Conservation (phyloP, 37 sponge, comb jelly and placozoan genomes). For the Spongia lamella region DNA sequence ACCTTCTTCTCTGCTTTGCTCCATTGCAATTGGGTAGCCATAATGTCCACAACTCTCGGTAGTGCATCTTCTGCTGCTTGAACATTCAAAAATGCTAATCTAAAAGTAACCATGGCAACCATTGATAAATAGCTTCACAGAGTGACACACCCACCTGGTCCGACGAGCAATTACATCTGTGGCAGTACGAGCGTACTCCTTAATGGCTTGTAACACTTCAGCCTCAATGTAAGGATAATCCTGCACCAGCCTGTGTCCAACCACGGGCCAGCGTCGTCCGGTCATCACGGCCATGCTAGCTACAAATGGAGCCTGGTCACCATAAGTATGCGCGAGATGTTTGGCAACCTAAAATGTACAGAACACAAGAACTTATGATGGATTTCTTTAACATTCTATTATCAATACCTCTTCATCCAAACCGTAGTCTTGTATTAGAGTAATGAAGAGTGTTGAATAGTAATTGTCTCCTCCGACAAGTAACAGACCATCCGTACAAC, state of each 20-base stretch:
- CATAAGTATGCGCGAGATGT: conserved; percentile 87
- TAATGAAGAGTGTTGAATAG: conserved; percentile 84
- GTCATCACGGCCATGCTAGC: conserved; percentile 87
- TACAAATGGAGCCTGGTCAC: conserved; percentile 88
- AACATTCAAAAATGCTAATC: conserved; percentile 93
- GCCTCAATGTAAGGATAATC: conserved; percentile 99
- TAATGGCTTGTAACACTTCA: conserved; percentile 87
- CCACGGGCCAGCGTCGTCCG: conserved; percentile 91
- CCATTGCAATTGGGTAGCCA: conserved; percentile 93
- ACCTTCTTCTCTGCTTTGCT: conserved; percentile 70
- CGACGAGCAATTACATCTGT: conserved; percentile 89
- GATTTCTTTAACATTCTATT: background rate
- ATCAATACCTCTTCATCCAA: conserved; percentile 82
- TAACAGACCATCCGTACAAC: conserved; percentile 71
- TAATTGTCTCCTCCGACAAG: conserved; percentile 92
- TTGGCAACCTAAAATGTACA: conserved; percentile 75
- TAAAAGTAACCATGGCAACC: too few species aligned
- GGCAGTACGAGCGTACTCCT: conserved; percentile 91
- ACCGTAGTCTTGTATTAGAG: conserved; percentile 93
- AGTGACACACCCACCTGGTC: conserved; percentile 39
- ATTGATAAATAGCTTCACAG: too few species aligned
- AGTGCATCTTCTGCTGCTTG: conserved; percentile 93
- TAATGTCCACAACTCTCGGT: conserved; percentile 86
- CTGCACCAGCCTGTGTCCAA: conserved; percentile 76
- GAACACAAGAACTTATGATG: background rate